A percentile compares a stretch with the other conserved stretches of the same genome.
Conservation (phyloP, 2,888 invertebrate species). For the Elysia crispata region DNA sequence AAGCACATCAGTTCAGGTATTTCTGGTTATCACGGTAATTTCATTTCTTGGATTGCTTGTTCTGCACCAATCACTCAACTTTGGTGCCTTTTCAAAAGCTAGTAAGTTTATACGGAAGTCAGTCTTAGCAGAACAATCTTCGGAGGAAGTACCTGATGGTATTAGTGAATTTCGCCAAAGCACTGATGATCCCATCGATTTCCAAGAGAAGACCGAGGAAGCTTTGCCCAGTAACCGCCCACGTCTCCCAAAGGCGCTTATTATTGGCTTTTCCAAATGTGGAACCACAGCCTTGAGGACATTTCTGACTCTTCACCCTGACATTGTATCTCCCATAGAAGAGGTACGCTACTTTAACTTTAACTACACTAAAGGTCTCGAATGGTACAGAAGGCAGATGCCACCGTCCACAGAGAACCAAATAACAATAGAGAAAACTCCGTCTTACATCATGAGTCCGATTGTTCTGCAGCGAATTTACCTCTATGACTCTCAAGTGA, state of each 20-base stretch:
- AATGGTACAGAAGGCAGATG: slow-evolving; percentile 94
- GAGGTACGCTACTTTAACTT: slow-evolving; percentile 99
- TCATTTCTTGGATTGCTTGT: too few species aligned
- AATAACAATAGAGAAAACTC: slow-evolving; percentile 97
- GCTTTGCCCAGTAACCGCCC: not conserved
- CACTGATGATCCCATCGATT: too few species aligned
- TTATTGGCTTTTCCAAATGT: slow-evolving; percentile 78
- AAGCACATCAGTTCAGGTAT: too few species aligned
- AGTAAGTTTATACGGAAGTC: too few species aligned
- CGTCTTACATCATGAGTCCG: slow-evolving; percentile 97
- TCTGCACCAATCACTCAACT: too few species aligned
- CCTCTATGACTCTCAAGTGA: slow-evolving; percentile 93
- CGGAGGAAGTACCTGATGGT: too few species aligned
- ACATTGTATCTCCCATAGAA: slow-evolving; percentile 93
- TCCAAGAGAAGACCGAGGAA: too few species aligned
- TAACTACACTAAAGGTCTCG: slow-evolving; percentile 92
- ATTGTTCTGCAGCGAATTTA: slow-evolving; percentile 95
- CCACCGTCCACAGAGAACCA: slow-evolving; percentile 93
- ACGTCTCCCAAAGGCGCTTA: slow-evolving; percentile 77
- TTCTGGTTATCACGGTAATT: too few species aligned
- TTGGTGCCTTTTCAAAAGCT: too few species aligned
- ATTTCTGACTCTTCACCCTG: slow-evolving; percentile 78
- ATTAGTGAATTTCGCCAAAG: too few species aligned
- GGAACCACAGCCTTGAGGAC: slow-evolving; percentile 78
- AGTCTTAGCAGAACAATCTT: too few species aligned